Evolutionary conservation across 2,797 vertebrate genomes (phyloP).

Genomic region (Leptatherina wallacei): DNA sequence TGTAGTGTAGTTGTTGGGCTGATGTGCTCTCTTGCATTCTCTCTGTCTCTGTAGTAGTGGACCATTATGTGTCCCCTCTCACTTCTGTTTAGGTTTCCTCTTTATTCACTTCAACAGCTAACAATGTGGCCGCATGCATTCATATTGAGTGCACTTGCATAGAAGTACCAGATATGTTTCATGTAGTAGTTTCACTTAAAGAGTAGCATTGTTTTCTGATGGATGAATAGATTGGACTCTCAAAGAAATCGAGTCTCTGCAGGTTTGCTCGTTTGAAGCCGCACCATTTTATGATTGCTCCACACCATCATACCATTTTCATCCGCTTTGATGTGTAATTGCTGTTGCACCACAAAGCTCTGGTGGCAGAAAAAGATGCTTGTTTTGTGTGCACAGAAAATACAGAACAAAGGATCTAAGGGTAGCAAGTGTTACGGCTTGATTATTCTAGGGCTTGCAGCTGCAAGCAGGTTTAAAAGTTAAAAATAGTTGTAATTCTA

Average conservation of each 20-base stretch:
- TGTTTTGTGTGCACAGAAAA: not conserved
- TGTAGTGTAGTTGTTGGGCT: conserved; percentile 4
- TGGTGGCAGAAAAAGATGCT: conserved; percentile 3
- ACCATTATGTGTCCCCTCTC: conserved; percentile 48
- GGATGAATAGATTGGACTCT: not conserved
- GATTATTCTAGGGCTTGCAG: not conserved
- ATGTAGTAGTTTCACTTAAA: conserved; percentile 14
- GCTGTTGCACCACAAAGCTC: conserved; percentile 1
- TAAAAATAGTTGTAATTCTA: not conserved
- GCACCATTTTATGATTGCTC: conserved; percentile 2
- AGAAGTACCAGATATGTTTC: conserved; percentile 14
- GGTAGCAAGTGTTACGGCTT: not conserved
- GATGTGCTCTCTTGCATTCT: conserved; percentile 16
- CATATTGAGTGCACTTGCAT: conserved; percentile 50
- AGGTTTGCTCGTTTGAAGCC: conserved; percentile 10
- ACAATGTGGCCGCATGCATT: conserved; percentile 59
- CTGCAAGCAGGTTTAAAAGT: not conserved
- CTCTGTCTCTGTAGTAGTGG: conserved; percentile 42
- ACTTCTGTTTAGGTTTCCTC: conserved; percentile 40
- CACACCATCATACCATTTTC: not conserved
- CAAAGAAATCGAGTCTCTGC: not conserved
- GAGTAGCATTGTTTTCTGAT: conserved; percentile 2
- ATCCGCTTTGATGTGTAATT: conserved; percentile 23
- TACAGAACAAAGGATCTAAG: not conserved
- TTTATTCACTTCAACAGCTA: conserved; percentile 44